Evolutionary conservation across 2,797 vertebrate genomes (phyloP), one percentile per base, ranked within the genome.

Genomic region (Acrocephalus scirpaceus): DNA sequence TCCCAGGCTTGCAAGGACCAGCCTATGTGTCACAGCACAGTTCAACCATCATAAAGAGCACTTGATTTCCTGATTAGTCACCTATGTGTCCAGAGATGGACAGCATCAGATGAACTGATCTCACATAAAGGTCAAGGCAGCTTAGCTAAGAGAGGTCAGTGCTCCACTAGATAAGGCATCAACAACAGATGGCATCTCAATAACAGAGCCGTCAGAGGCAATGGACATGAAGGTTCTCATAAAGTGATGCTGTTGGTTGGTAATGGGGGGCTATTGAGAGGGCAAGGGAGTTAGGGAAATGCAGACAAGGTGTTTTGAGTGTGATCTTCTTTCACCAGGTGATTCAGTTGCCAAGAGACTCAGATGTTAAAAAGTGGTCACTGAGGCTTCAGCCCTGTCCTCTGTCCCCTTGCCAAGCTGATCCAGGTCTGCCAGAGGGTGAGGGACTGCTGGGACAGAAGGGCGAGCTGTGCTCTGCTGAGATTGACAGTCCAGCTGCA

Each of bases 401-500:
- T 64, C 36, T 3, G 0, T 50, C 16, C 23, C 14, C 17, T 23
- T 72, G 45, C 36, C 32, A 20, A 18, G 20, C 32, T 78, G 54
- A 40, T 75, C 42, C 23, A 7, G 9, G 51, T 45, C 73, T 40
- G 58, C 5, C 54, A 34, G n/a, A 19, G 8, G 7, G 32, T 56
- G 20, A 10, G 22, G 16, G 21, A 19, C 56, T 83, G 26, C 64
- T 75, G 70, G 11, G 25, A 19, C 2, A 4, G 40, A 83, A 79
- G 77, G 9, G 23, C 89, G 86, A 66, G 77, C 45, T 38, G 51
- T 62, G 34, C 48, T 53, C 40, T 51, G 77, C n/a, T 30, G 16
- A 91, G 88, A 94, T 53, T 93, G 93, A 95, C 70, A 72, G 67
- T 94, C 53, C 92, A 96, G 91, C 94, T 92, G 75, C 51, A 4